Evolutionary conservation across 2,888 invertebrate species (phyloP), one percentile per base, ranked within the genome.

Genomic region (Portevinia maculata): DNA sequence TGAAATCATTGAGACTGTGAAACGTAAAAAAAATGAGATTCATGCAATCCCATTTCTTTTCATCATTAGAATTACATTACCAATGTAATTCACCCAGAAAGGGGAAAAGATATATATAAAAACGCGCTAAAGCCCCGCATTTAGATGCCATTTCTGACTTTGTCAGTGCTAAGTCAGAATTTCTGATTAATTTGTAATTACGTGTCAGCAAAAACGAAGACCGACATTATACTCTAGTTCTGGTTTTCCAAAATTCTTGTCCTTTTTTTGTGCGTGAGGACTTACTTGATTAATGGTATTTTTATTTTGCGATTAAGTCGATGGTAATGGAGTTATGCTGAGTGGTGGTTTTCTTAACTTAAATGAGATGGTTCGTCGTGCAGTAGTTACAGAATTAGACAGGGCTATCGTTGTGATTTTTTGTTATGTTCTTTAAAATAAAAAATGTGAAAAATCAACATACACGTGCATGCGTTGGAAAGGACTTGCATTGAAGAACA

Each of bases 181-280:
- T 84, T 65, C 53, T 79, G 84, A 84, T 84, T 79, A 79, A 79
- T 79, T 84, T 79, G 84, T 84, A 70, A 84, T 84, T 84, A 79
- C 79, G 84, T 79, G 84, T 84, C 84, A 84, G 84, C 84, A 84
- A 32, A 74, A 78, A 81, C 32, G 21, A 44, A 64, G n/a, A 44
- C 13, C 39, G n/a, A 41, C 34, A 9, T 52, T 52, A 6, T 17
- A n/a, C 11, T 21, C 19, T 21, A 17, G 6, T 1, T n/a, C 19
- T 19, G 1, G 34, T 48, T 62, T 59, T 41, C 39, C 41, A 37
- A 28, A 46, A 21, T 37, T 46, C 67, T 32, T 53, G 30, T 41
- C 30, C 24, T 19, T 59, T 59, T 44, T 17, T 17, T 46, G 53
- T 60, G 48, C 30, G 48, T 57, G 65, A 37, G 55, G 46, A 19